A percentile compares a stretch with the other conserved stretches of the same genome.
phyloP scores from a whole-genome alignment of 2,797 vertebrate species.

The Pseudochirops corinnae region DNA sequence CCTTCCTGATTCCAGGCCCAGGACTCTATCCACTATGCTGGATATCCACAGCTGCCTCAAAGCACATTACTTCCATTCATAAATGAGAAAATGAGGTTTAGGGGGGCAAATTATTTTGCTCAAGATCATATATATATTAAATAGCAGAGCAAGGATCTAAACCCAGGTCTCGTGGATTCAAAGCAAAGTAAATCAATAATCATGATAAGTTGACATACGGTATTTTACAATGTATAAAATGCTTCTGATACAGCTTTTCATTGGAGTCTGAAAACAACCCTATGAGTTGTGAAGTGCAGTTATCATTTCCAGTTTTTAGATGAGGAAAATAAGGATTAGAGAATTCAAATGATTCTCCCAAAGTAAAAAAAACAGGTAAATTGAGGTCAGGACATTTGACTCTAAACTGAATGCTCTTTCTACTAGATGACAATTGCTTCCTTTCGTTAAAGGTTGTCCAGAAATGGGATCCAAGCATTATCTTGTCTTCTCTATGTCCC shows the following conservation, averaged over 20 bases:
- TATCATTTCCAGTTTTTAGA: neutral
- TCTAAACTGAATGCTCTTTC: neutral
- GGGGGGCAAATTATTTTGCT: constrained; percentile 29
- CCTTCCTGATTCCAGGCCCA: neutral
- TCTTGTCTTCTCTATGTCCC: neutral
- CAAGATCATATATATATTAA: neutral
- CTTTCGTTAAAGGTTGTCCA: neutral
- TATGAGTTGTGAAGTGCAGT: neutral
- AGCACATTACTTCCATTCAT: neutral
- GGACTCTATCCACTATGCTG: no score
- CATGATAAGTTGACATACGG: neutral
- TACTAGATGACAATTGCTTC: neutral
- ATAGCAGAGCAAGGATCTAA: neutral
- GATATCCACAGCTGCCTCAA: neutral
- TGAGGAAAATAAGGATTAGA: neutral
- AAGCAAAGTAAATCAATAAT: neutral
- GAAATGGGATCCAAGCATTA: neutral
- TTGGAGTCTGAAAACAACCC: neutral
- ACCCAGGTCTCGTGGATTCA: neutral
- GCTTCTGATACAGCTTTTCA: neutral
- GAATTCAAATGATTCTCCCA: neutral
- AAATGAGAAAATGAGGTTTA: constrained; percentile 42
- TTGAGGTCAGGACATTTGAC: neutral
- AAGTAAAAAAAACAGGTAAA: neutral
- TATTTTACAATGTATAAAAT: neutral